Percentiles rank a stretch among this genome's conserved stretches.
phyloP scores from a whole-genome alignment of 2,797 vertebrate species.

The Basileuterus tristriatus region DNA sequence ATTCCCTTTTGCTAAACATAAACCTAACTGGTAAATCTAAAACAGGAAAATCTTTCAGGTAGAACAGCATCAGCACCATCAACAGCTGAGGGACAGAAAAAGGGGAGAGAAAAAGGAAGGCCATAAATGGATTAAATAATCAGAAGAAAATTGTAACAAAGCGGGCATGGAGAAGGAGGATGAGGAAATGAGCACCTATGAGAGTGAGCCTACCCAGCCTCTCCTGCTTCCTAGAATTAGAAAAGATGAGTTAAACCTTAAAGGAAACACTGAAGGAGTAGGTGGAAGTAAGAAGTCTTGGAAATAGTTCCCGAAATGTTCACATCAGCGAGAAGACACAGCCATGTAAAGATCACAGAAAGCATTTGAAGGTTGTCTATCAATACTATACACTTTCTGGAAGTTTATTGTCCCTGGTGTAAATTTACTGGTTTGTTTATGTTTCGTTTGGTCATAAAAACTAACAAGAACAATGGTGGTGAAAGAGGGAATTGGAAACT shows the following conservation, averaged over 20 bases:
- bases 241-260: not conserved
- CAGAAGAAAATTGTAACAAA: not conserved
- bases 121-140: not conserved
- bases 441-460: not conserved
- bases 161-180: not conserved
- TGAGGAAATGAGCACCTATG: fast-evolving
- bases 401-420: not conserved
- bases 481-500: not conserved
- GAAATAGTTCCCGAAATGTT: not conserved
- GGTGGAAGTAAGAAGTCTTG: not conserved
- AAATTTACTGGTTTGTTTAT: not conserved
- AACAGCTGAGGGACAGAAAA: not conserved
- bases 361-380: not conserved
- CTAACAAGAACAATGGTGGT: not conserved
- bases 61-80: not conserved
- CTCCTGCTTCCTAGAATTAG: not conserved
- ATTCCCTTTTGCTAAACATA: not conserved
- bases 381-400: not conserved
- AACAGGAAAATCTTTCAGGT: not conserved
- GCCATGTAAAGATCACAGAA: not conserved
- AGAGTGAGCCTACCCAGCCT: not conserved
- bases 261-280: not conserved
- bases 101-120: not conserved
- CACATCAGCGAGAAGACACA: not conserved
- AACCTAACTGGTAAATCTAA: not conserved